Percentiles rank a stretch among this genome's conserved stretches.
Evolutionary conservation across 2,888 invertebrate genomes (phyloP).

Genomic region (Beris chalybata): DNA sequence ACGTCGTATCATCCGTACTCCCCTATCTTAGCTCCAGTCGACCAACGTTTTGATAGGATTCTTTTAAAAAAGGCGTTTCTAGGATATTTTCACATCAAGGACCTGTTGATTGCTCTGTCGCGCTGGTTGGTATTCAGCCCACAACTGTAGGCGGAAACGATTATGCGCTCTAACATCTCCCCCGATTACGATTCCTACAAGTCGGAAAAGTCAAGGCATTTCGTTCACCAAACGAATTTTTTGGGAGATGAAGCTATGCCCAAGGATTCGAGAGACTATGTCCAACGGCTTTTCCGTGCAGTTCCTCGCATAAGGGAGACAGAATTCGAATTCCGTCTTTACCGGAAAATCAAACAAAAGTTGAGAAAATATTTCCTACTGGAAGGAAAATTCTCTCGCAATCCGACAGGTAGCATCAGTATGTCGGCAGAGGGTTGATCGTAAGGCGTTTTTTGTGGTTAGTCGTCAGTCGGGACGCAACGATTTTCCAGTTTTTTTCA

Average conservation of each 20-base stretch:
- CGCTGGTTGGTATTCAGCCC: conserved; percentile 31
- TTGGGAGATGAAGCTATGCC: conserved; percentile 15
- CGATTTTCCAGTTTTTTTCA: no score
- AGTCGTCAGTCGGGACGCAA: no score
- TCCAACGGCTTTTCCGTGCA: neutral
- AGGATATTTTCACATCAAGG: conserved; percentile 6
- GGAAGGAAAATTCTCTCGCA: conserved; percentile 14
- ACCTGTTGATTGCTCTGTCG: conserved; percentile 15
- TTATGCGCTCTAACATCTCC: conserved; percentile 47
- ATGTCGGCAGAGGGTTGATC: conserved; percentile 23
- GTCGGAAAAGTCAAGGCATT: no score
- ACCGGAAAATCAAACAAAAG: conserved; percentile 18
- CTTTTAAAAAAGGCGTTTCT: conserved; percentile 38
- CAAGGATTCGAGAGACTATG: conserved; percentile 19
- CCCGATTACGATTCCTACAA: neutral
- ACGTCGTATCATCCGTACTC: neutral
- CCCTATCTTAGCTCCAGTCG: neutral
- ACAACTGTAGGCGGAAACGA: conserved; percentile 51
- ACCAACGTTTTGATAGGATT: conserved; percentile 21
- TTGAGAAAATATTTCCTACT: conserved; percentile 21
- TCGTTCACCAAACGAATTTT: neutral
- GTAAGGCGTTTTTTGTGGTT: conserved; percentile 4
- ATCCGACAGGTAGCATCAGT: conserved; percentile 40
- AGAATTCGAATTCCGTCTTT: conserved; percentile 17
- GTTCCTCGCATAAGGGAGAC: conserved; percentile 1